Percentiles rank a stretch among this genome's conserved stretches.
Evolutionary conservation across 2,888 invertebrate species (phyloP).

Genomic region (Platerodrilus igneus): DNA sequence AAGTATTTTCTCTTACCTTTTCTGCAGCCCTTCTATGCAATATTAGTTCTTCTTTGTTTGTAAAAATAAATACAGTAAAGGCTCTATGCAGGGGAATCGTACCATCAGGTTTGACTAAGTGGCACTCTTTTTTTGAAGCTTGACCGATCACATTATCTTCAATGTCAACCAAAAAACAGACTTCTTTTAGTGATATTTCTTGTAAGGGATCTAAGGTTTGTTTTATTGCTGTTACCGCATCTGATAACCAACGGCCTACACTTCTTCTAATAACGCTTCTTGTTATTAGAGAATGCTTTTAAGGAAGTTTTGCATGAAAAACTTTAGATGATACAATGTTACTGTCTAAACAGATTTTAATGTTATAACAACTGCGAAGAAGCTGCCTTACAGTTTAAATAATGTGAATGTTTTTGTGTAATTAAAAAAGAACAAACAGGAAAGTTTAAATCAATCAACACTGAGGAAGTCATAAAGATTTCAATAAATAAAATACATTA

Average conservation of each 20-base stretch:
- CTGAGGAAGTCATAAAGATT: too few species aligned
- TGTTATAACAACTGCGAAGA: too few species aligned
- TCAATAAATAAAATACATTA: too few species aligned
- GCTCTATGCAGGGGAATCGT: conserved; percentile 84
- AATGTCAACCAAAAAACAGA: conserved; percentile 85
- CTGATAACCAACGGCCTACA: conserved; percentile 24
- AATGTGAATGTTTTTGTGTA: too few species aligned
- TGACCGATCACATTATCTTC: conserved; percentile 78
- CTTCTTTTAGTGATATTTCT: conserved; percentile 64
- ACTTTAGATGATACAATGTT: too few species aligned
- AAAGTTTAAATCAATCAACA: too few species aligned
- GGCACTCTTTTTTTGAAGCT: conserved; percentile 85
- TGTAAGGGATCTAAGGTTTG: conserved; percentile 52
- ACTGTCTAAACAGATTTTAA: too few species aligned
- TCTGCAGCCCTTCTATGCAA: conserved; percentile 81
- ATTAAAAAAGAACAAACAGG: too few species aligned
- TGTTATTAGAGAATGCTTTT: too few species aligned
- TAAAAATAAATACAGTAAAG: conserved; percentile 96
- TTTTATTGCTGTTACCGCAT: conserved; percentile 19
- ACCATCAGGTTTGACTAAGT: conserved; percentile 65
- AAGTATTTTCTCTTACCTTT: conserved; percentile 62
- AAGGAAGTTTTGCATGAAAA: too few species aligned
- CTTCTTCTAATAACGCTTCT: conserved; percentile 16
- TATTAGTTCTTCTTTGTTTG: conserved; percentile 77
- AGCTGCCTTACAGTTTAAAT: too few species aligned